Base-by-base conservation (phyloP, 2,113 vertebrate species). In the human region DNA sequence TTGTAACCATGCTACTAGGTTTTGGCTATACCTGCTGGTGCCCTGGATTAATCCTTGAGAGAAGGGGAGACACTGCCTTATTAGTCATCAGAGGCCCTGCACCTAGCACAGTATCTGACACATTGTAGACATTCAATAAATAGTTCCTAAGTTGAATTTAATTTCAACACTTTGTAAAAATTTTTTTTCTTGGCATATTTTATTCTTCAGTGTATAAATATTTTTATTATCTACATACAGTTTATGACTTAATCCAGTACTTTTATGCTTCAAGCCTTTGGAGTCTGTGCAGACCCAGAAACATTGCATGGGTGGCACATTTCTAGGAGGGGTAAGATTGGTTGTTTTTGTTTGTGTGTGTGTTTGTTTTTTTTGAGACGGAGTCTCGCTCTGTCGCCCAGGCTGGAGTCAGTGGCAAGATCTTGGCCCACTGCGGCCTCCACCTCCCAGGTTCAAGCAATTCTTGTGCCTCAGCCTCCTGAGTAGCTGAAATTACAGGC, bases 101-200 rank as follows among this genome's bases (percentile, higher is more conserved):
- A 27, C 48, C 48, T 68, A 17, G 30, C 18, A 55, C 4, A 78
- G 45, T 57, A 27, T 76, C 32, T 89, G 83, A 73, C 20, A 40
- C 7, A 8, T 22, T 8, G 30, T 38, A 85, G 52, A 61, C 4
- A 52, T 38, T 79, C 66, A 96, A 27, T 76, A 79, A 38, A 38
- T 89, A 81, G 12, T 78, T 92, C 23, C 50, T 90, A 76, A 80
- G 61, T 59, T 4, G n/a, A 70, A 76, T 93, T 91, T 93, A 90
- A 80, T 59, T 68, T 91, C 85, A 35, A 70, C 59, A 27, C 38
- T 88, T 45, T 73, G 86, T 97, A 84, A 11, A 64, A 43, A 55
- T 57, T 80, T 3, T 87, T 43, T 68, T 86, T 52, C 27, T 16
- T 50, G 52, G 50, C 27, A 70, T 59, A 81, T n/a, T 86, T 76